phyloP scores from a whole-genome alignment of 2,113 vertebrate species.

The Gulo gulo region DNA sequence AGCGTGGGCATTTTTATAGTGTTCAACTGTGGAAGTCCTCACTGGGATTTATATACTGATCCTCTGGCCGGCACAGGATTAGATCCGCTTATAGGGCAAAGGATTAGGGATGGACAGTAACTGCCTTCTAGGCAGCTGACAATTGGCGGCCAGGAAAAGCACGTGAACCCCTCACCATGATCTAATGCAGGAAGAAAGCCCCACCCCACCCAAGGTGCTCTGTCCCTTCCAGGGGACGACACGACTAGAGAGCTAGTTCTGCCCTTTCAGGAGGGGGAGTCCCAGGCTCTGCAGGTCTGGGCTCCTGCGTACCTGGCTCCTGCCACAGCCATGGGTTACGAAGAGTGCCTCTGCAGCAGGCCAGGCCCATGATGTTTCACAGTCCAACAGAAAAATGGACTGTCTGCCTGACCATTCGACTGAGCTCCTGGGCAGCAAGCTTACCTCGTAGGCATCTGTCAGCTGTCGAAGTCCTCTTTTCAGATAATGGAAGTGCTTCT shows the following conservation, averaged over 20 bases:
- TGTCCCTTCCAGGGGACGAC: background rate
- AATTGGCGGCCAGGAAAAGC: background rate
- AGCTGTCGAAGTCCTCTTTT: constrained; percentile 96
- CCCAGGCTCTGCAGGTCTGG: background rate
- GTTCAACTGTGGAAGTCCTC: background rate
- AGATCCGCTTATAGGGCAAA: background rate
- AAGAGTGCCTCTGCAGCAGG: background rate
- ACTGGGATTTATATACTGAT: background rate
- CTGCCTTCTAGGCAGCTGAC: background rate
- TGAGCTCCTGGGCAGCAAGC: rapidly evolving
- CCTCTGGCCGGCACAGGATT: background rate
- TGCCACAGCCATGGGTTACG: background rate
- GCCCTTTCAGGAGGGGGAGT: background rate
- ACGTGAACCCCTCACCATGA: background rate
- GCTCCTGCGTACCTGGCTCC: background rate
- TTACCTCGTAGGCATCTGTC: constrained; percentile 96
- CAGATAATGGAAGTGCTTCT: constrained; percentile 96
- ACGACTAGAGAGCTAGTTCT: background rate
- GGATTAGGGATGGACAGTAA: background rate
- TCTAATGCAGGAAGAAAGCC: background rate
- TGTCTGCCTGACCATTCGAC: background rate
- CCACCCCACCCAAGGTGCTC: background rate
- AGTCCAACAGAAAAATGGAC: background rate
- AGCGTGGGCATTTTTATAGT: background rate
- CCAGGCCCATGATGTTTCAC: background rate